phyloP scores from a whole-genome alignment of 2,888 invertebrate genomes.

The Chrysina gloriosa region DNA sequence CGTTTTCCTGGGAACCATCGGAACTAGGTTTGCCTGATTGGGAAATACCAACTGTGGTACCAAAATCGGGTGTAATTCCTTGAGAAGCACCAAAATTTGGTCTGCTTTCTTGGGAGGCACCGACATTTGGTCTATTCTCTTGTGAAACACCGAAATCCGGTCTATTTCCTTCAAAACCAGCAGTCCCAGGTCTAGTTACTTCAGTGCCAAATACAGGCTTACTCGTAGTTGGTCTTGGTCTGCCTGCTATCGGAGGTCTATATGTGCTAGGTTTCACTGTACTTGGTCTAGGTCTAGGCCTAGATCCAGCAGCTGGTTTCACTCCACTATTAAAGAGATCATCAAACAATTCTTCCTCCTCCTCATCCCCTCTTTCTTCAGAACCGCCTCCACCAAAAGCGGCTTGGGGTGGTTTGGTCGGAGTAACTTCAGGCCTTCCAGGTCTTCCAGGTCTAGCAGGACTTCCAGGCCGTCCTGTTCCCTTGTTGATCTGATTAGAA shows the following conservation, averaged over 20 bases:
- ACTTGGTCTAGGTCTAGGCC: slow-evolving; percentile 21
- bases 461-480: slow-evolving; percentile 11
- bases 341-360: slow-evolving; percentile 26
- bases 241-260: slow-evolving; percentile 6
- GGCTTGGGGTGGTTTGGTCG: background rate
- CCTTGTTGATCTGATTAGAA: slow-evolving; percentile 37
- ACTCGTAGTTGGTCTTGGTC: slow-evolving; percentile 33
- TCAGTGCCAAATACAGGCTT: no score
- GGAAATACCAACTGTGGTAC: background rate
- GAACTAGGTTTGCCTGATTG: background rate
- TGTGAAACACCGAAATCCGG: slow-evolving; percentile 30
- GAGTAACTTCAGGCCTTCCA: no score
- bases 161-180: background rate
- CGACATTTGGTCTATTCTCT: slow-evolving; percentile 18
- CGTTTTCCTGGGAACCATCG: no score
- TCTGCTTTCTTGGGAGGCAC: background rate
- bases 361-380: background rate
- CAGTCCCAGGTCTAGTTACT: no score
- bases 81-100: background rate
- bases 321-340: slow-evolving; percentile 31
- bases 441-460: background rate
- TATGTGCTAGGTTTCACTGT: slow-evolving; percentile 33
- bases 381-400: background rate
- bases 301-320: slow-evolving; percentile 13
- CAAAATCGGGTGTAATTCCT: background rate